Evolutionary conservation across 1,140 invertebrate genomes (phyloP).

Genomic region (Nymphalis io): DNA sequence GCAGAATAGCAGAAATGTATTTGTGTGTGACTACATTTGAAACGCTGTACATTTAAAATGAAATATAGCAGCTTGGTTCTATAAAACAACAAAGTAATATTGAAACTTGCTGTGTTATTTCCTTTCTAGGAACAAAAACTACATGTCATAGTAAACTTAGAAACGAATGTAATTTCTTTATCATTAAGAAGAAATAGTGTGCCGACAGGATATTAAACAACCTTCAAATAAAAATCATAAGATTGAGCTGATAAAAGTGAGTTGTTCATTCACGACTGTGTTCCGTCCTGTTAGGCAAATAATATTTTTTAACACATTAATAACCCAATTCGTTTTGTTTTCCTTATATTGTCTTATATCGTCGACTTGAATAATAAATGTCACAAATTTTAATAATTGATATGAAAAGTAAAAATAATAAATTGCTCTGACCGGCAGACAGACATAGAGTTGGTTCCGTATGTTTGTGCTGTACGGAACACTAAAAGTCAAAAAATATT

Average conservation of each 20-base stretch:
- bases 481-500: constrained; percentile 58
- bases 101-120: constrained; percentile 27
- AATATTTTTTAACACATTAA: no score
- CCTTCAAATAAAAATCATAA: constrained; percentile 29
- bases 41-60: constrained; percentile 46
- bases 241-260: no score
- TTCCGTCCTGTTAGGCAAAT: no score
- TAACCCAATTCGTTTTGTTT: no score
- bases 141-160: constrained; percentile 22
- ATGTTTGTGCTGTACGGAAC: no score
- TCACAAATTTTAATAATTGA: no score
- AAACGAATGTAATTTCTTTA: constrained; percentile 30
- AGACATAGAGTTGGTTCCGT: no score
- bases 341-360: no score
- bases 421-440: no score
- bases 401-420: no score
- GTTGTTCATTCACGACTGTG: no score
- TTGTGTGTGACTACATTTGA: constrained; percentile 49
- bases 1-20: constrained; percentile 54
- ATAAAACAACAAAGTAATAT: constrained; percentile 37
- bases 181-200: constrained; percentile 33
- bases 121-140: constrained; percentile 36
- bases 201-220: constrained; percentile 39
- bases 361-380: no score
- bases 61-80: constrained; percentile 34